Base-by-base conservation (phyloP, 2,113 vertebrate genomes). In the Tetraodon nigroviridis region DNA sequence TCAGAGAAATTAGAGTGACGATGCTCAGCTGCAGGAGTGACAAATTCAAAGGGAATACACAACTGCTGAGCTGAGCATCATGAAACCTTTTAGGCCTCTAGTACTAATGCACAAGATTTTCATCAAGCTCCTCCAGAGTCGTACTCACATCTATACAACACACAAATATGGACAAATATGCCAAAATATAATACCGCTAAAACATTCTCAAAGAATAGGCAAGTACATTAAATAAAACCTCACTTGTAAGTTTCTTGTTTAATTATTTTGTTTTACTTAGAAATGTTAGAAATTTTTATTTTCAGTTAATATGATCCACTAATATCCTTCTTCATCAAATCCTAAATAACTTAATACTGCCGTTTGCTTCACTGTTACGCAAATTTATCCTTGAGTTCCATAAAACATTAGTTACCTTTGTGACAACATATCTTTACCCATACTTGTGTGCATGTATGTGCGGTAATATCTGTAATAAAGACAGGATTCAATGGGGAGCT, bases 51-150 rank as follows among this genome's bases (percentile, higher is more conserved):
- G 19, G 15, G 65, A 50, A 24, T 14, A 18, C 50, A 49, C 64
- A 6, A 45, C 69, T 48, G 73, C 80, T 64, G 58, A 76, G 68
- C 79, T 73, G 64, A 69, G 86, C 81, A 56, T 80, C 88, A 89
- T 88, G 73, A 80, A 68, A 78, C 87, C 80, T 73, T 58, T 64
- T 74, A 80, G 71, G 69, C 71, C 54, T 71, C 84, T 86, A 80
- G 67, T 59, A 73, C 83, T 86, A 83, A 82, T 63, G 78, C 78
- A 69, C 78, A 86, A 80, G 84, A 66, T 80, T 85, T 88, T 90
- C 84, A 88, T 89, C 86, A 87, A 87, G 82, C 75, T 48, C 18
- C 73, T 75, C 74, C 57, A 50, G 78, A 86, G 61, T 69, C 75
- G 51, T 18, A 53, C 42, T 68, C 81, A 73, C 74, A 74, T 75